phyloP scores from a whole-genome alignment of 2,888 invertebrate genomes.

The Listrodromus nycthemerus region DNA sequence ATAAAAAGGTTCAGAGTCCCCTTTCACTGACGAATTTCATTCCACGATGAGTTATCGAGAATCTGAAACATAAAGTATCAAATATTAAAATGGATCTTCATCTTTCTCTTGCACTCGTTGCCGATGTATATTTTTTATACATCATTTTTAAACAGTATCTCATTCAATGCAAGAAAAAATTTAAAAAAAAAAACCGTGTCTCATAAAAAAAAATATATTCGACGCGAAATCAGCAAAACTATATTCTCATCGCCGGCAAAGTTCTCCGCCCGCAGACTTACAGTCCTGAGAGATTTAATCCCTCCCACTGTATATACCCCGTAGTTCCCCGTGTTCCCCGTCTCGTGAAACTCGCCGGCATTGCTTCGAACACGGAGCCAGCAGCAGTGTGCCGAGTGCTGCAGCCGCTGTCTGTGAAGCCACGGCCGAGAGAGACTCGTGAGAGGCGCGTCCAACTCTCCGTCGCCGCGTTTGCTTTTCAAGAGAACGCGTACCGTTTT shows the following conservation, averaged over 20 bases:
- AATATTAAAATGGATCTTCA: neutral
- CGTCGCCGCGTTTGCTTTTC: constrained; percentile 55
- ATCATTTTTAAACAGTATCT: neutral
- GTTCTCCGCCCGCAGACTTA: constrained; percentile 62
- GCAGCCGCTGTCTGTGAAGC: constrained; percentile 70
- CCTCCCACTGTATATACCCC: constrained; percentile 69
- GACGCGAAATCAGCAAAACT: neutral
- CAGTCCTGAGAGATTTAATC: constrained; percentile 73
- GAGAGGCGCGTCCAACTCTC: constrained; percentile 64
- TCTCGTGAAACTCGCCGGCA: constrained; percentile 69
- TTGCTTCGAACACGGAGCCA: constrained; percentile 67
- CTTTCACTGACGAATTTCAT: neutral
- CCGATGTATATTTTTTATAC: neutral
- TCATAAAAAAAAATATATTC: neutral
- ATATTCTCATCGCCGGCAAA: constrained; percentile 19
- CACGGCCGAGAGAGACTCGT: constrained; percentile 68
- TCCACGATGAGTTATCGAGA: neutral
- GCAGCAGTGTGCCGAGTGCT: constrained; percentile 71
- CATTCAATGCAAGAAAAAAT: neutral
- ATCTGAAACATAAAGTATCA: neutral
- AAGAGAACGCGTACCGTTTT: constrained; percentile 35
- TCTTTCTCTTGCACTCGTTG: neutral
- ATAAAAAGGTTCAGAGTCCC: neutral
- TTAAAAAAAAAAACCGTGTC: neutral
- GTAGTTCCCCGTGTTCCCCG: constrained; percentile 63